A percentile compares a stretch with the other conserved stretches of the same genome.
phyloP scores from a whole-genome alignment of 2,113 vertebrate genomes.

The Camelus bactrianus region DNA sequence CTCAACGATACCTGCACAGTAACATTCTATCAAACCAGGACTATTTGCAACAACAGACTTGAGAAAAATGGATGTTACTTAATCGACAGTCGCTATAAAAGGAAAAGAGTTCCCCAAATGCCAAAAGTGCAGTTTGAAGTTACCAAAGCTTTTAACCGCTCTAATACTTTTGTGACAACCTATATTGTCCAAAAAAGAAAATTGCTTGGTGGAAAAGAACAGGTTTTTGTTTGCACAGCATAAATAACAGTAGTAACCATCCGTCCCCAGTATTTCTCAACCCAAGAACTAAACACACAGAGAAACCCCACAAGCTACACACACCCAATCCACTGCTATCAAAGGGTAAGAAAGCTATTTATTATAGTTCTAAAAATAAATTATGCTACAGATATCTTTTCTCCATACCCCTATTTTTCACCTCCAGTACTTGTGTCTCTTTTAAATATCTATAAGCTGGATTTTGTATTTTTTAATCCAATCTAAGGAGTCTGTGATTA shows the following conservation, averaged over 20 bases:
- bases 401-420: rapidly evolving
- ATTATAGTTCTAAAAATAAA: background rate
- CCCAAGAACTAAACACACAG: background rate
- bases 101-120: background rate
- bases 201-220: background rate
- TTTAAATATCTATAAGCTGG: background rate
- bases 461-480: background rate
- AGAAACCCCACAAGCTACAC: background rate
- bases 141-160: background rate
- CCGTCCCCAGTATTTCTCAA: background rate
- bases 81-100: background rate
- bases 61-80: background rate
- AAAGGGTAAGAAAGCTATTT: rapidly evolving
- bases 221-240: background rate
- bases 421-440: background rate
- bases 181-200: background rate
- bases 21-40: background rate
- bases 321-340: rapidly evolving
- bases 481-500: background rate
- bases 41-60: background rate
- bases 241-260: background rate
- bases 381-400: rapidly evolving
- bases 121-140: background rate
- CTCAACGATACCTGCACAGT: background rate
- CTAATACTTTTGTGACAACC: background rate